Base-by-base conservation (phyloP, 2,113 vertebrate species). In the Nycticryphes semicollaris region DNA sequence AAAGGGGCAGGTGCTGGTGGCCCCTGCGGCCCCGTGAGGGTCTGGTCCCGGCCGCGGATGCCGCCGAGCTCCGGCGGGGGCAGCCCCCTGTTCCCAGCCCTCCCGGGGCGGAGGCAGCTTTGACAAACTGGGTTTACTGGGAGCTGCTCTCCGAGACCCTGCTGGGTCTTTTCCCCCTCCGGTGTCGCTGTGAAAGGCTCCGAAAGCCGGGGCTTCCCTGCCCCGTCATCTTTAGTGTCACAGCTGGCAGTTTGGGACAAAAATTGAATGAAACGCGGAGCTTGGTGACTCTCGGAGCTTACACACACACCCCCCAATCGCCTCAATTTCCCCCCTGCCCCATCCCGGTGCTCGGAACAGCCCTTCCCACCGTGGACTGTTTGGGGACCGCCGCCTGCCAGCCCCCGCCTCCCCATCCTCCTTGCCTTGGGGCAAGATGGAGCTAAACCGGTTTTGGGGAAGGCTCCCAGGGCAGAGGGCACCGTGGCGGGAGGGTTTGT, bases 331-430 rank as follows among this genome's bases (percentile, higher is more conserved):
- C 45, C 45, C 45, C 50, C 24, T 48, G 47, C n/a, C 17, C 7
- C 35, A 21, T 15, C 13, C 35, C 0, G 45, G 1, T 12, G 24
- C 57, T 54, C 0, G 0, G 30, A 77, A 45, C 1, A 0, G 51
- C 51, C 1, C 0, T 60, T 33, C 19, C 83, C 50, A 45, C 14
- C 21, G 4, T 12, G 9, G 33, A 23, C 27, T 30, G 22, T 13
- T 60, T 7, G 2, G 2, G 15, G 10, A 12, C 33, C 7, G 1
- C 54, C 51, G 56, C 62, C 24, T 7, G 56, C 53, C 51, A 18
- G 4, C 48, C 69, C 67, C 20, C 33, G 3, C 24, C 45, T 17
- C 45, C 45, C 45, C 16, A 19, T 43, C 14, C 48, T 24, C 48
- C 48, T 24, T 50, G 23, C 48, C 14, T 2, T 5, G 50, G 62